Percentiles rank a stretch among this genome's conserved stretches.
Conservation (phyloP, 2,113 vertebrate genomes). For the Zapus hudsonius region DNA sequence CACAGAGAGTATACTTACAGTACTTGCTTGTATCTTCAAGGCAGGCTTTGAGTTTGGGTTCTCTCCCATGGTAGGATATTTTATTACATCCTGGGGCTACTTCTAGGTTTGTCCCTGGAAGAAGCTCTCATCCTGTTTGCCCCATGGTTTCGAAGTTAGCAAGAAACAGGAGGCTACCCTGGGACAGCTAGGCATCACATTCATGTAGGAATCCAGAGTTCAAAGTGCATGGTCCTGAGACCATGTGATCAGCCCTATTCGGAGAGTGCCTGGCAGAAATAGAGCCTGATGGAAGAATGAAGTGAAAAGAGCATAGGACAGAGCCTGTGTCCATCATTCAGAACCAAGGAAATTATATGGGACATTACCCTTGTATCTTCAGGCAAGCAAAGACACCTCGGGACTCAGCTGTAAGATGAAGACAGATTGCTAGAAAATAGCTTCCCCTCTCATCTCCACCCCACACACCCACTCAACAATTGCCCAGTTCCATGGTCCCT, state of each 20-base stretch:
- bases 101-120: constrained; percentile 32
- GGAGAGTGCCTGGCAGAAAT: neutral
- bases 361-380: constrained; percentile 58
- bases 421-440: constrained; percentile 68
- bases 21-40: constrained; percentile 17
- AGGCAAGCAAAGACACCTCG: constrained; percentile 56
- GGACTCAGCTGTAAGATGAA: constrained; percentile 48
- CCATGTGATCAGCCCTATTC: neutral
- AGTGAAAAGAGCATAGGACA: neutral
- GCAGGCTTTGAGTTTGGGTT: constrained; percentile 22
- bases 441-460: neutral
- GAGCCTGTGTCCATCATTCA: constrained; percentile 9
- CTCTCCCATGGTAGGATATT: neutral
- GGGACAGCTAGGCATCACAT: neutral
- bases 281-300: neutral
- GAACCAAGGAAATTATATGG: constrained; percentile 66
- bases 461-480: neutral
- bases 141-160: neutral
- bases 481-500: constrained; percentile 13
- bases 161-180: neutral
- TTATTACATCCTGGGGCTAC: neutral
- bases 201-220: neutral
- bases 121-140: neutral
- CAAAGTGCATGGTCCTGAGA: neutral
- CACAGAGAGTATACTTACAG: constrained; percentile 11